Evolutionary conservation across 2,113 vertebrate species (phyloP), one percentile per base, ranked within the genome.

Genomic region (Tor tambroides): DNA sequence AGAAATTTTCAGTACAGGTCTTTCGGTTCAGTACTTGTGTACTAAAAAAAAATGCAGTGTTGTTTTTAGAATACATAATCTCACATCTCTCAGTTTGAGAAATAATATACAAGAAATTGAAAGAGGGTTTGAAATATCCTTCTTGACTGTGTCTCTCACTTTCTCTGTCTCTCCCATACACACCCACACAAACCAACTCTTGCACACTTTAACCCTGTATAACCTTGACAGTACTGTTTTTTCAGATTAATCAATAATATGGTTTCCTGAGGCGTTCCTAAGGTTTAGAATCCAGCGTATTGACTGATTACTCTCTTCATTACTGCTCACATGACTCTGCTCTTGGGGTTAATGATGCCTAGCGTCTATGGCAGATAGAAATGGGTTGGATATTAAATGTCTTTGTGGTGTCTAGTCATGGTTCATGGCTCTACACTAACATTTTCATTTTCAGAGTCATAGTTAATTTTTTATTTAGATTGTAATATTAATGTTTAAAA

Each of bases 211-310:
- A 84, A 69, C 83, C 86, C 69, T 84, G n/a, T 78, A 23, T 56
- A 82, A 83, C 74, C 86, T 89, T 82, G 69, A 78, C 14, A 35
- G 21, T 51, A 15, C 63, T n/a, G 26, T 12, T 46, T 9, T 41
- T 41, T 49, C 51, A 67, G 43, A 69, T 46, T 63, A 51, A 89
- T 89, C 88, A 80, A 84, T 89, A 80, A 26, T 41, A 26, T 79
- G 28, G 15, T 43, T 84, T 89, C 79, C 61, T 78, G 75, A 32
- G 75, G 81, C 35, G 14, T 69, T 82, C 72, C 19, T 74, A 74
- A 41, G 30, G 75, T 32, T 35, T 35, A 74, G 65, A 41, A 67
- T 83, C n/a, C 80, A 74, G 35, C 35, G 63, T 23, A 72, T 51
- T 72, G 85, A 80, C 71, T 32, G 75, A 86, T 80, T 26, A 14